Percentiles rank a stretch among this genome's conserved stretches.
Evolutionary conservation across 2,113 vertebrate genomes (phyloP).

Genomic region (Plecotus auritus): DNA sequence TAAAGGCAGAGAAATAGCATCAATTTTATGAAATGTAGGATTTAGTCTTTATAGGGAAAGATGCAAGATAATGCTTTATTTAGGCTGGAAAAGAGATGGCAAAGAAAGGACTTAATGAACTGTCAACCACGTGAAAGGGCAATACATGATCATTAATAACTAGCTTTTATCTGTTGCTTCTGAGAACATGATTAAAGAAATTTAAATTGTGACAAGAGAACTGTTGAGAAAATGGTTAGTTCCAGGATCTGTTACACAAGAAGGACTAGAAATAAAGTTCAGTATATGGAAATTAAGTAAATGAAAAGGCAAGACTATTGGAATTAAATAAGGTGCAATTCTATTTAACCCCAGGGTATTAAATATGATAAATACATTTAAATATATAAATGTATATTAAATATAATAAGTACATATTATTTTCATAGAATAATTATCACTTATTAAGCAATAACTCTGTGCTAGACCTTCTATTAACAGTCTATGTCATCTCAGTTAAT

Average conservation of each 20-base stretch:
- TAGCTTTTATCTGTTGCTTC: conserved; percentile 45
- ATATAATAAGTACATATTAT: neutral
- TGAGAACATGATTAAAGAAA: conserved; percentile 48
- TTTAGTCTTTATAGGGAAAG: conserved; percentile 38
- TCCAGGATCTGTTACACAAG: conserved; percentile 36
- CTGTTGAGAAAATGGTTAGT: neutral
- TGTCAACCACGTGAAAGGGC: conserved; percentile 24
- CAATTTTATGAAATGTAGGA: conserved; percentile 37
- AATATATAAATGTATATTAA: neutral
- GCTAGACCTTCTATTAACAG: neutral
- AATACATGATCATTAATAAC: neutral
- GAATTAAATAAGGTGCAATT: conserved; percentile 12
- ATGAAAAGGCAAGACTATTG: conserved; percentile 24
- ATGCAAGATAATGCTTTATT: conserved; percentile 53
- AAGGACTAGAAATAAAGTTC: conserved; percentile 36
- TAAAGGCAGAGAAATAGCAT: conserved; percentile 13
- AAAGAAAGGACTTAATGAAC: conserved; percentile 26
- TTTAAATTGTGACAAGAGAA: conserved; percentile 30
- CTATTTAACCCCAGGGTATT: neutral
- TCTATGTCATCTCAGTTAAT: neutral
- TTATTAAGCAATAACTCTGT: conserved; percentile 14
- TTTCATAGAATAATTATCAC: neutral
- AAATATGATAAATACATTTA: neutral
- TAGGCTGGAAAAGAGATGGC: conserved; percentile 16
- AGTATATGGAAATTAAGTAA: conserved; percentile 26